Conservation (phyloP, 1,140 invertebrate genomes). For the Brachionus calyciflorus region DNA sequence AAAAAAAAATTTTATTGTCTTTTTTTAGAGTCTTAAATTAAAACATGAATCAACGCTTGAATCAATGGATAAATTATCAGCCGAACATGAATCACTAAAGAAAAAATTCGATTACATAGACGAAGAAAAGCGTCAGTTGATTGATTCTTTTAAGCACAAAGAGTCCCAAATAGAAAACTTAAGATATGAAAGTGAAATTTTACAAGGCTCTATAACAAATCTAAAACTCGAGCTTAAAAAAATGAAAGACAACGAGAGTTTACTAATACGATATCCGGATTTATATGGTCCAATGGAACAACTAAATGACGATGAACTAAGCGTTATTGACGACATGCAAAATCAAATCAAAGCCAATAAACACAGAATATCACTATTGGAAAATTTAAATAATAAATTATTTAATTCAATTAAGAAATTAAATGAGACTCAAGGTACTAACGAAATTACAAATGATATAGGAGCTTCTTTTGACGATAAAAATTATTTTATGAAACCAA, state of each 20-base stretch:
- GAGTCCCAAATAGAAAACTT: background rate
- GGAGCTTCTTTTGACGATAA: constrained; percentile 9
- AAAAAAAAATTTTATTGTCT: background rate
- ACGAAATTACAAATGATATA: background rate
- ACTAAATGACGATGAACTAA: background rate
- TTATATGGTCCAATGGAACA: constrained; percentile 35
- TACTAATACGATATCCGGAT: constrained; percentile 43
- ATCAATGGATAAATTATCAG: constrained; percentile 11
- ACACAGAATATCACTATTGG: constrained; percentile 6
- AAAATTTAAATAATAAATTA: constrained; percentile 23
- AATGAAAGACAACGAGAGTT: constrained; percentile 2
- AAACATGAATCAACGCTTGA: constrained; percentile 19
- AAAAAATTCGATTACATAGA: constrained; percentile 9
- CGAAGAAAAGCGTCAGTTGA: background rate
- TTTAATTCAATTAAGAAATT: constrained; percentile 14
- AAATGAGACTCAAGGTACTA: background rate
- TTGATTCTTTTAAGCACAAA: background rate
- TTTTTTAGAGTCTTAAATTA: background rate
- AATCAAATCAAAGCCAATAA: constrained; percentile 43
- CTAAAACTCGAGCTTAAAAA: constrained; percentile 20
- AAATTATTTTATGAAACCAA: constrained; percentile 44
- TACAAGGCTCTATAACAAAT: background rate
- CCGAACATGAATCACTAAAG: background rate
- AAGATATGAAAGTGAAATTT: constrained; percentile 13
- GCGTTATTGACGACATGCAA: constrained; percentile 30